Percentiles rank a stretch among this genome's conserved stretches.
These are phyloP conservation scores for Ctenopoma multispine DNA, from an alignment of 2,797 vertebrate species.

Conservation along the genomic window DNA sequence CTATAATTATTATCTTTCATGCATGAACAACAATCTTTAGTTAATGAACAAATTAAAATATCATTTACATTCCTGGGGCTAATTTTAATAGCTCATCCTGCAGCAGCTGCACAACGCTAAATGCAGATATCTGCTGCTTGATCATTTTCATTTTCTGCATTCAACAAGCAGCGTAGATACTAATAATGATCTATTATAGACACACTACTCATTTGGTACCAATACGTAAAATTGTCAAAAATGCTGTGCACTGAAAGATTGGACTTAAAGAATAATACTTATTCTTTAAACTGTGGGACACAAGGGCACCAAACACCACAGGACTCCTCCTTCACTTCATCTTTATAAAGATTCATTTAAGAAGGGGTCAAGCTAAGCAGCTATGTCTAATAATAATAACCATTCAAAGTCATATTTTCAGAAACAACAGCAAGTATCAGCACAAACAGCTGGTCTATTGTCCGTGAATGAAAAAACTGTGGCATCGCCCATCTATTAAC, in stretches of 20 bases:
- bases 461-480: neutral
- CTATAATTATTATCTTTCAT: conserved; percentile 71
- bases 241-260: too few species aligned
- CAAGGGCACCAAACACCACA: neutral
- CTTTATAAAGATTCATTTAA: neutral
- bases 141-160: conserved; percentile 24
- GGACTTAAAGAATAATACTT: too few species aligned
- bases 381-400: neutral
- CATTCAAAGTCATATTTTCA: neutral
- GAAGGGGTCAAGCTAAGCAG: neutral
- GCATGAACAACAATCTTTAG: conserved; percentile 62
- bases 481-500: neutral
- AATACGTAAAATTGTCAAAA: neutral
- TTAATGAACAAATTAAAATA: conserved; percentile 73
- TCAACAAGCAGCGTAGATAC: neutral
- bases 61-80: conserved; percentile 61
- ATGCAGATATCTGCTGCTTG: conserved; percentile 24
- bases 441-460: neutral
- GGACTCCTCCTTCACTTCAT: neutral
- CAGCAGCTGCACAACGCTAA: conserved; percentile 27
- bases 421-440: neutral
- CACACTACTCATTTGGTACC: neutral
- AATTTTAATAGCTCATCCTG: conserved; percentile 40
- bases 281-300: too few species aligned
- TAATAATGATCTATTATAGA: neutral